Base-by-base conservation (phyloP, 2,888 invertebrate genomes). In the Leptura quadrifasciata region DNA sequence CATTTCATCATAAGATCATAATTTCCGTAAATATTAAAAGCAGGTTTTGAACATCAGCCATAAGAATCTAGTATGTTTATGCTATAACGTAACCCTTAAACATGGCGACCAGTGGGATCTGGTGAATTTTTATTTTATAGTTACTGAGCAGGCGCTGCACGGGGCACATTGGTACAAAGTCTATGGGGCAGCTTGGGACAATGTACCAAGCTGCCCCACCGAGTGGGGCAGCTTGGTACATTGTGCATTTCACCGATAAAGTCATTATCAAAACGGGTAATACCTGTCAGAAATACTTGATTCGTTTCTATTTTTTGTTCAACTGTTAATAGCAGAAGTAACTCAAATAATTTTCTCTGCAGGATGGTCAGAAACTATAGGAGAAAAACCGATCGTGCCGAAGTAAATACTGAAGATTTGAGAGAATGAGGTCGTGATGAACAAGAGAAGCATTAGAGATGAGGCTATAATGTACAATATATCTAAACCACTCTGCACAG, bases 351-450 rank as follows among this genome's bases (percentile, higher is more conserved):
- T 52, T 52, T 52, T 52, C n/a, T 52, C 6, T 52, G 6, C 52
- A 52, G 52, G n/a, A 52, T 52, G 52, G 52, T 2, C n/a, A 52
- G 52, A 52, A 52, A 12, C 15, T 52, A 52, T 52, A 52, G n/a
- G n/a, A 8, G 20, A 27, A 61, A 61, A 61, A 20, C 21, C 15
- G 31, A 60, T 60, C 24, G 24, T 9, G 60, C 60, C 8, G 60
- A 60, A 60, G 21, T 60, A 39, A 55, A 52, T 63, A 31, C 18
- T 31, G 17, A 52, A 61, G 35, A 15, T 31, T 57, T 69, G 69
- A 69, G 52, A 67, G 60, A 76, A 60, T 24, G 24, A 24, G 24
- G 24, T 24, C 5, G 24, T 24, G 24, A 24, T 2, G 5, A 24
- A 24, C 24, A 24, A 24, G 24, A 24, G 24, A 24, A 24, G 24